Evolutionary conservation across 2,113 vertebrate species (phyloP), one percentile per base, ranked within the genome.

Genomic region (Bujurquina vittata): DNA sequence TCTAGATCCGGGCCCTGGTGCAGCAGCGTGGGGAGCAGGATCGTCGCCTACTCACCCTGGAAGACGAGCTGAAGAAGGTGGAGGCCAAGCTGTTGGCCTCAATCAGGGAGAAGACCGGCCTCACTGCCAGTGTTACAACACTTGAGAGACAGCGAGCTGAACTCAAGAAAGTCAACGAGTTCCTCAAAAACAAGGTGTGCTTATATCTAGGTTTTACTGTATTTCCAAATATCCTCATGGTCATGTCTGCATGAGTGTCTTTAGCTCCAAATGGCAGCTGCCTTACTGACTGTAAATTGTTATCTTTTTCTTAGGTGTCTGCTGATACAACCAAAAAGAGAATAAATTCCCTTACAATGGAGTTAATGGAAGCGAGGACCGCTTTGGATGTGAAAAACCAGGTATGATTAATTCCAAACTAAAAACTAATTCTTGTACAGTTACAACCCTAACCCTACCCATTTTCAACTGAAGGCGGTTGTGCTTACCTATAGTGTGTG

Each of bases 181-280:
- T 98, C 4, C 93, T 99, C 0, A 99, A 98, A 91, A 96, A 96
- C 77, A 99, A 99, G 97, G 98, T 99, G 20, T 46, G 65, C 20
- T 65, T 5, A 18, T 18, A 31, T 72, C 58, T 46, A 26, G 35
- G 6, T 2, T 49, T 26, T 10, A 7, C 10, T 54, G 1, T 72
- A 54, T 33, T 72, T 33, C 33, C 6, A 33, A 31, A 54, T n/a
- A n/a, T 23, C 0, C 0, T 54, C 18, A n/a, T 56, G 8, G 1
- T 56, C 20, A 55, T 56, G n/a, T 10, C 20, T 22, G 54, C 20
- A 54, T 7, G 15, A 72, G 17, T 72, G 40, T 67, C 40, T 69
- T 46, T 49, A 40, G 40, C 46, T 4, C 17, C 49, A 15, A 69
- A 31, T 69, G 46, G 7, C 7, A 0, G 17, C 1, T n/a, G 15